Base-by-base conservation (phyloP, 2,888 invertebrate genomes). In the Trachelus troglodyta region DNA sequence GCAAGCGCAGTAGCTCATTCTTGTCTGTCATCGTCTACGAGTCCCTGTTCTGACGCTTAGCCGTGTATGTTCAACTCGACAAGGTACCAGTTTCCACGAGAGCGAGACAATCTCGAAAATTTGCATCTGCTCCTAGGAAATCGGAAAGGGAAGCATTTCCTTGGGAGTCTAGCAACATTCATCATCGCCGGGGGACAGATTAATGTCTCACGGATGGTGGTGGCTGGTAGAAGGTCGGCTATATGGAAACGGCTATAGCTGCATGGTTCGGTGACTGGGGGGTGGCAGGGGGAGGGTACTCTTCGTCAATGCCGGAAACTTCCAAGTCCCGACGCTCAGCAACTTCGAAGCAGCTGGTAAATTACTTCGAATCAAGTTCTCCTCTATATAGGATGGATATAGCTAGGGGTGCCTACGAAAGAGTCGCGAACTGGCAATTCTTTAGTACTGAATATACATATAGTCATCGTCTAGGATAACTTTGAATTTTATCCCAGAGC, bases 341-440 rank as follows among this genome's bases (percentile, higher is more conserved):
- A 81, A 85, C 79, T 85, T 84, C 79, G 76, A 79, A 76, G 76
- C 77, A 79, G 79, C 78, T 79, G 81, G 82, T 86, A 86, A 86
- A 86, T 86, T 86, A 86, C 86, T 86, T 86, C 81, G 83, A 86
- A 86, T 86, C 85, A 79, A 86, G 83, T 33, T 30, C 85, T 83
- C 73, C 81, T 40, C 40, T 4, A 15, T 15, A 15, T 40, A 15
- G 15, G 4, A 1, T 2, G 15, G 6, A 40, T 6, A 6, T 40
- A 15, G 40, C 40, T 4, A 2, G 0, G 40, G 40, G 6, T 40
- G 40, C 40, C 40, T 15, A 40, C 15, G 40, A 15, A 40, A 15
- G 40, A 40, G 15, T 4, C 40, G 40, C 40, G 15, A 40, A 15
- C 40, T 15, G 40, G 40, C 40, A 40, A 40, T 40, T 40, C 40